Base-by-base conservation (phyloP, 37 sponge, comb jelly and placozoan species). In the Hormiphora californensis region DNA sequence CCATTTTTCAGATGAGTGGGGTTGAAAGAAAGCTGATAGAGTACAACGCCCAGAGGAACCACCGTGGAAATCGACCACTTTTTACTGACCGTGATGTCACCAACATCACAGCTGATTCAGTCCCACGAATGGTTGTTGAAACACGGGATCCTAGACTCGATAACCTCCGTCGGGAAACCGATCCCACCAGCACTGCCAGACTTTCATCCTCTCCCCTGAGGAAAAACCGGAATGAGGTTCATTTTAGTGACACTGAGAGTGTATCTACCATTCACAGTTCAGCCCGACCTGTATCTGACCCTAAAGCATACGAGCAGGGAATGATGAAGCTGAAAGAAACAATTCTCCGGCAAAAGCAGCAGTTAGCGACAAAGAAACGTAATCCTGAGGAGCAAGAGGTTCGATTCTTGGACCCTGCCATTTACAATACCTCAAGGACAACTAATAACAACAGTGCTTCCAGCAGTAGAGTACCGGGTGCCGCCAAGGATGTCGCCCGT, bases 301-400 rank as follows among this genome's bases (percentile, higher is more conserved):
- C 23, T 25, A 73, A 73, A 21, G 41, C 32, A 43, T n/a, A 43
- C 25, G 81, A 73, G 43, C 46, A 73, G 11, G 81, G 81, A 1
- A 73, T 73, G 81, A 40, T 73, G 21, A 73, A 73, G 81, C 25
- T 73, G 81, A 73, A 73, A 17, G 81, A 73, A 36, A 27, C 21
- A 12, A 73, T 73, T 41, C 22, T 73, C 3, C 40, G 35, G 23
- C 81, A 73, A 46, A 73, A 73, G 27, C 25, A 41, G 46, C 40
- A 28, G 21, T n/a, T 22, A 73, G 44, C 19, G 0, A 4, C 25
- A n/a, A 7, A 39, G 3, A 73, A 41, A 28, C n/a, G n/a, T n/a
- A n/a, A n/a, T n/a, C n/a, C 3, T 43, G 23, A 27, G 17, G 81
- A 73, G 21, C 81, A 73, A 28, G 46, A 73, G 43, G 81, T 73